These are phyloP conservation scores for Tetraodon nigroviridis DNA, from an alignment of 2,113 vertebrate genomes.

Conservation along the genomic window DNA sequence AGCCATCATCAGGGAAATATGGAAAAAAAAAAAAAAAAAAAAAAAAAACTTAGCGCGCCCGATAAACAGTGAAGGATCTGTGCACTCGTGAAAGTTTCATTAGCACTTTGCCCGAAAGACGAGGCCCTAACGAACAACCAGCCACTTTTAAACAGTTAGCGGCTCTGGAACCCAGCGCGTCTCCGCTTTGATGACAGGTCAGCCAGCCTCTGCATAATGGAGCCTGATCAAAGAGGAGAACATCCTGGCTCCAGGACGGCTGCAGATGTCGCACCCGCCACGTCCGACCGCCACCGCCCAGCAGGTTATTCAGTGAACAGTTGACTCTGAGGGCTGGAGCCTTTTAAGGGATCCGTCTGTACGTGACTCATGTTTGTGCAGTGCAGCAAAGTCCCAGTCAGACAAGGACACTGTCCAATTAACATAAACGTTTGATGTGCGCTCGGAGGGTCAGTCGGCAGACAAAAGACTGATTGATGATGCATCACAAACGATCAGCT, in stretches of 20 bases:
- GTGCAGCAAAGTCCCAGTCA: constrained; percentile 20
- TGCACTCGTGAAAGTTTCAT: constrained; percentile 34
- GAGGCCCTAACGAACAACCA: constrained; percentile 40
- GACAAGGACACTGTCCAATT: constrained; percentile 12
- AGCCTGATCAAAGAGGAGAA: constrained; percentile 53
- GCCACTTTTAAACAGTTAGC: constrained; percentile 42
- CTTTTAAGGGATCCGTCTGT: not conserved
- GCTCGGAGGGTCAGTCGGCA: too few relatives aligned
- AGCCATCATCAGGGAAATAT: constrained; percentile 34
- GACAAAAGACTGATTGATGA: too few relatives aligned
- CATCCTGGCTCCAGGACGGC: constrained; percentile 36
- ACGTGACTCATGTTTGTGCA: constrained; percentile 30
- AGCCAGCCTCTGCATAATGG: constrained; percentile 47
- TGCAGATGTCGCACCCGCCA: constrained; percentile 47
- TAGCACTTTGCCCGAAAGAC: constrained; percentile 24
- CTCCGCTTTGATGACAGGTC: constrained; percentile 49
- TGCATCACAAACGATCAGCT: too few relatives aligned
- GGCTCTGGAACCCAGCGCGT: constrained; percentile 32
- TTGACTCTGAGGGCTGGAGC: not conserved
- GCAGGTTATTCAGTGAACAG: constrained; percentile 6
- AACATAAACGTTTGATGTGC: constrained; percentile 2
- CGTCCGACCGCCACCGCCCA: constrained; percentile 5
- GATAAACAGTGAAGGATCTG: constrained; percentile 31
- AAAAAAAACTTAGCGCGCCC: constrained; percentile 17
- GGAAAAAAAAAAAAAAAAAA: constrained; percentile 13